These are phyloP conservation scores for Camponotus fellah DNA, from an alignment of 2,888 invertebrate species.

Conservation along the genomic window DNA sequence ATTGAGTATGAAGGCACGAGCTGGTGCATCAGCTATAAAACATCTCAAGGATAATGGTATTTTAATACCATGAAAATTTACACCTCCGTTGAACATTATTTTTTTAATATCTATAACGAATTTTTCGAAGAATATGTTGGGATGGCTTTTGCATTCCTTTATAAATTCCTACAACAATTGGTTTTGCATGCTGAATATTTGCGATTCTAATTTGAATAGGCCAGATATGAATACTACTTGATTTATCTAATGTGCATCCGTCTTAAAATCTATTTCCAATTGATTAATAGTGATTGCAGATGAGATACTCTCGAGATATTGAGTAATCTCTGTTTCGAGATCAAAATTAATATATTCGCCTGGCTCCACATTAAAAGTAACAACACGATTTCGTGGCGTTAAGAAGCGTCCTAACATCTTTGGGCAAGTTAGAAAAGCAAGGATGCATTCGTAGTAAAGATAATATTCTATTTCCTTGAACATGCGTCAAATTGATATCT, in stretches of 20 bases:
- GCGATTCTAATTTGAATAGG: too few relatives aligned
- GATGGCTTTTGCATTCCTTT: background rate
- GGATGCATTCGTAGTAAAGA: background rate
- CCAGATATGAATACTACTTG: too few relatives aligned
- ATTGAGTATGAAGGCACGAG: background rate
- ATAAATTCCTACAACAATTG: background rate
- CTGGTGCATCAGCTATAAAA: slow-evolving; percentile 8
- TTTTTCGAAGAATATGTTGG: background rate
- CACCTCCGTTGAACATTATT: background rate
- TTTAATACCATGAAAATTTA: background rate
- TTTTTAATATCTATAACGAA: background rate
- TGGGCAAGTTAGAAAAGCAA: background rate
- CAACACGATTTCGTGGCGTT: background rate
- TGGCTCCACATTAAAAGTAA: background rate
- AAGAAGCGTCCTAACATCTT: background rate
- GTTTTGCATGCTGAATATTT: background rate
- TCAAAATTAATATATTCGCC: background rate
- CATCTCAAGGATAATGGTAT: background rate
- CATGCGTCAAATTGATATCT: background rate
- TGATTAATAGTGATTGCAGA: background rate
- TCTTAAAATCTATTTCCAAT: slow-evolving; percentile 19
- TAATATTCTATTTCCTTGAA: background rate
- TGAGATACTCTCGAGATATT: background rate
- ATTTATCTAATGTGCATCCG: too few relatives aligned
- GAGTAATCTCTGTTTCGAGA: background rate